Conservation (phyloP, 1,140 invertebrate species). For the Pseudoatta argentina region DNA sequence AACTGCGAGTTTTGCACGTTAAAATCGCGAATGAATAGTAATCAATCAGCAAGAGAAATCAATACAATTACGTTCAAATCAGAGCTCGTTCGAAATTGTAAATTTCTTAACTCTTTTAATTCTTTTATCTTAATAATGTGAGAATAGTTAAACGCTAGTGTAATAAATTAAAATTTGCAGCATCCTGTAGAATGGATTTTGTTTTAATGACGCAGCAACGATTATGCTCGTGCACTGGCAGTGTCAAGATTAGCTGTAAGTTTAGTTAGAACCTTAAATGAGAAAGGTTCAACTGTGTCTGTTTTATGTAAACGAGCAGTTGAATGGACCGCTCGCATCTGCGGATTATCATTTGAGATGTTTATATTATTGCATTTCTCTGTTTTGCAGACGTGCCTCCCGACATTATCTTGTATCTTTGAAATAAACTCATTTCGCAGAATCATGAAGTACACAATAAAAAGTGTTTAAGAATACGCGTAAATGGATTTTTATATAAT, state of each 20-base stretch:
- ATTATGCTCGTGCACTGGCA: slow-evolving; percentile 56
- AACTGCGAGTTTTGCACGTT: background rate
- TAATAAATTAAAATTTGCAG: slow-evolving; percentile 62
- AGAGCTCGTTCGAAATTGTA: background rate
- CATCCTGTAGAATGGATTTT: slow-evolving; percentile 52
- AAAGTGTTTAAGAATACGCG: background rate
- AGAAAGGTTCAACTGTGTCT: slow-evolving; percentile 64
- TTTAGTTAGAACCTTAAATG: slow-evolving; percentile 69
- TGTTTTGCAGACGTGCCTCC: slow-evolving; percentile 10
- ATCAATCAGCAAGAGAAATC: background rate
- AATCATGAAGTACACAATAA: background rate
- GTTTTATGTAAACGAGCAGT: slow-evolving; percentile 74
- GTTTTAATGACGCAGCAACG: slow-evolving; percentile 63
- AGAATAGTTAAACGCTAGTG: background rate
- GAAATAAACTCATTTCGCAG: background rate
- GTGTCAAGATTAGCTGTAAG: slow-evolving; percentile 73
- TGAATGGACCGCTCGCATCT: slow-evolving; percentile 58
- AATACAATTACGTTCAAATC: background rate
- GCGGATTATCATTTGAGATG: slow-evolving; percentile 68
- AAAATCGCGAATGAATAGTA: slow-evolving; percentile 5
- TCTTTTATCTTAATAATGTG: background rate
- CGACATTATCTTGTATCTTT: background rate
- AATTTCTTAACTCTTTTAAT: background rate
- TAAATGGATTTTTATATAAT: background rate
- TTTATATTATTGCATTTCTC: slow-evolving; percentile 40